Evolutionary conservation across 2,113 vertebrate genomes (phyloP), one percentile per base, ranked within the genome.

Genomic region (Ahaetulla prasina): DNA sequence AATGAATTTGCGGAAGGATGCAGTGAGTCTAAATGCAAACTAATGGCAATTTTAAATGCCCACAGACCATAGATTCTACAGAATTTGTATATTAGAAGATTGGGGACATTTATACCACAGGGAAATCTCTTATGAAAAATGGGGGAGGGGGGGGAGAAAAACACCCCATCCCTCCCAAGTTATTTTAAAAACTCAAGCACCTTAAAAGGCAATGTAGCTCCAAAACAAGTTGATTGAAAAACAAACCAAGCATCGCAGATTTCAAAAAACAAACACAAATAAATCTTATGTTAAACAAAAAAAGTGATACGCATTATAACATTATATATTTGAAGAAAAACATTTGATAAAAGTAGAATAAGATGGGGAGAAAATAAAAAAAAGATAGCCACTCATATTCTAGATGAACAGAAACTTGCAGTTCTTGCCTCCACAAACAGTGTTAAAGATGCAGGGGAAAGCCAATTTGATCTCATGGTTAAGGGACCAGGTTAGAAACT

Each of bases 201-300:
- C 97, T 97, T 97, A 97, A 94, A 92, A 93, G 95, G 93, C 88
- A 96, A 96, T 95, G 96, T 96, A 96, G 94, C 96, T 97, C 96
- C 96, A 94, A 96, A 96, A 96, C 39, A 96, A 97, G 95, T 93
- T 74, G 96, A 95, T 96, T 96, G 94, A 90, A 92, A 94, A 96
- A 96, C 89, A 95, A 96, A 97, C 89, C 91, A 96, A 92, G 90
- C 6, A 1, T 96, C 95, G 89, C 89, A 95, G 14, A 53, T 52
- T 52, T 35, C 45, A 47, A 92, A 93, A 57, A 57, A n/a, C 63
- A 85, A 16, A 1, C 0, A 49, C 9, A 10, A 49, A 49, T 49
- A 45, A 60, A 68, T 2, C 30, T 53, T 89, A 89, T 87, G 30
- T 10, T 53, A 92, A 1, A 91, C 85, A 92, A 89, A 94, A 5